phyloP scores from a whole-genome alignment of 2,888 invertebrate species.

The Cataglyphis altisquamis region DNA sequence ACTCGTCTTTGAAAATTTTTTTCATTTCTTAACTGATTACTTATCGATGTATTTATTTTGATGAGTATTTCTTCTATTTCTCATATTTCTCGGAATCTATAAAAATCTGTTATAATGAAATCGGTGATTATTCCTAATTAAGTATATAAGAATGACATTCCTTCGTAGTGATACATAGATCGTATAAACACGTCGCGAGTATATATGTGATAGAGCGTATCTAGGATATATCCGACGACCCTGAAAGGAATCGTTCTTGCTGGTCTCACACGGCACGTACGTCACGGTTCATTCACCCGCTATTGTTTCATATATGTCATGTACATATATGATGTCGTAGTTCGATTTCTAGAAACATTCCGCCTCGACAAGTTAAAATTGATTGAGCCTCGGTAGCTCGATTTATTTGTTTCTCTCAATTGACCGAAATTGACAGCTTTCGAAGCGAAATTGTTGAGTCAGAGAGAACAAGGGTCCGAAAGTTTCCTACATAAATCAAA shows the following conservation, averaged over 20 bases:
- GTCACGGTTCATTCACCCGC: slow-evolving; percentile 53
- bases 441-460: slow-evolving; percentile 30
- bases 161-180: background rate
- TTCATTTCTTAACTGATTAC: background rate
- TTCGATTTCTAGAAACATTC: slow-evolving; percentile 3
- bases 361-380: slow-evolving; percentile 4
- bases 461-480: slow-evolving; percentile 8
- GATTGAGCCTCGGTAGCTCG: slow-evolving; percentile 24
- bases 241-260: slow-evolving; percentile 5
- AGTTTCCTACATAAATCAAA: background rate
- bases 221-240: background rate
- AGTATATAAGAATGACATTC: background rate
- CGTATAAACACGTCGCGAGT: background rate
- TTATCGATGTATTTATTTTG: background rate
- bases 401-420: slow-evolving; percentile 34
- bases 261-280: background rate
- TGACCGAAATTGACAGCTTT: background rate
- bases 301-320: slow-evolving; percentile 15
- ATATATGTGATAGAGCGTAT: background rate
- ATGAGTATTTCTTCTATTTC: background rate
- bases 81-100: background rate
- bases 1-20: too few species aligned
- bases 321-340: background rate
- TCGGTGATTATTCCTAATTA: background rate
- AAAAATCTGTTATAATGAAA: background rate